Evolutionary conservation across 2,888 invertebrate species (phyloP).

Genomic region (Mechanitis messenoides): DNA sequence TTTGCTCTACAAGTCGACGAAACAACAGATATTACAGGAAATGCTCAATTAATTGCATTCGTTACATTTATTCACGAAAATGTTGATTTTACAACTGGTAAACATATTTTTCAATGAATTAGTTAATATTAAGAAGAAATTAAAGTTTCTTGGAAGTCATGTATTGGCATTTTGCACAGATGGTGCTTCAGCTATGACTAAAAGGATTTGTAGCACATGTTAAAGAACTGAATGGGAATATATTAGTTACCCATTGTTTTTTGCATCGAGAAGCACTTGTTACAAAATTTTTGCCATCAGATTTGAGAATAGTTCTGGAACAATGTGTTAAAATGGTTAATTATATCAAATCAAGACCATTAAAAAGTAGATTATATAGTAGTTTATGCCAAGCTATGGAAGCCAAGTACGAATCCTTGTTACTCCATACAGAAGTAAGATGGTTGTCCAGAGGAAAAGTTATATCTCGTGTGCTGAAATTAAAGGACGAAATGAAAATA

Average conservation of each 20-base stretch:
- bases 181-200: constrained; percentile 18
- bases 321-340: constrained; percentile 34
- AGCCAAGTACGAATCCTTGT: constrained; percentile 30
- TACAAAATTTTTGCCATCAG: constrained; percentile 32
- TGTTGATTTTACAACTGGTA: constrained; percentile 19
- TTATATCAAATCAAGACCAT: constrained; percentile 33
- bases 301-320: constrained; percentile 32
- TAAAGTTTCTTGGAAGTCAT: constrained; percentile 22
- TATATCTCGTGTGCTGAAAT: constrained; percentile 29
- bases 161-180: constrained; percentile 18
- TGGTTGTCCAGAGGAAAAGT: constrained; percentile 32
- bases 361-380: constrained; percentile 33
- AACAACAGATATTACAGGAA: constrained; percentile 18
- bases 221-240: constrained; percentile 14
- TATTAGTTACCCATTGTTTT: constrained; percentile 26
- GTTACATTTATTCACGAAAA: constrained; percentile 15
- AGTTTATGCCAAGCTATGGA: constrained; percentile 30
- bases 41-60: constrained; percentile 22
- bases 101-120: constrained; percentile 19
- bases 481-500: constrained; percentile 31
- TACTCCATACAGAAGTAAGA: constrained; percentile 32
- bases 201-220: constrained; percentile 15
- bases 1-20: constrained; percentile 15
- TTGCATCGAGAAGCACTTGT: constrained; percentile 34
- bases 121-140: constrained; percentile 19